Percentiles rank a stretch among this genome's conserved stretches.
These are phyloP conservation scores for Dromiciops gliroides DNA, from an alignment of 2,113 vertebrate species.

Conservation along the genomic window DNA sequence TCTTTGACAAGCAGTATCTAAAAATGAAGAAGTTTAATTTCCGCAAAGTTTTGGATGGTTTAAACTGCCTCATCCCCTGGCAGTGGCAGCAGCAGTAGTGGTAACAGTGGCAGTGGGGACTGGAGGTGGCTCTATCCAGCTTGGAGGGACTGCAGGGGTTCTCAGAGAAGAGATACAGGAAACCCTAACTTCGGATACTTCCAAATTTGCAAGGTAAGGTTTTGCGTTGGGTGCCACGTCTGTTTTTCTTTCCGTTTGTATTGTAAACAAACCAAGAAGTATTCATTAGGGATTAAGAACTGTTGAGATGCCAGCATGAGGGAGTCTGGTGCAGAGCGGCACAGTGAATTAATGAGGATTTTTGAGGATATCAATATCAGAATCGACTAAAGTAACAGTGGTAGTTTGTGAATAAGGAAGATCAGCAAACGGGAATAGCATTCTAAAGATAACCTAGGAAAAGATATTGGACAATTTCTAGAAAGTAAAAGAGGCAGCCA, in stretches of 20 bases:
- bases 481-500: background rate
- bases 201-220: constrained; percentile 96
- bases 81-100: constrained; percentile 83
- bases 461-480: constrained; percentile 16
- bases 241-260: constrained; percentile 43
- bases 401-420: constrained; percentile 12
- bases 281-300: constrained; percentile 12
- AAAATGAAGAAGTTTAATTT: constrained; percentile 98
- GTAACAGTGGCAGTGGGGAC: constrained; percentile 80
- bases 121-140: constrained; percentile 80
- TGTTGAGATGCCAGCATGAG: constrained; percentile 36
- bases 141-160: constrained; percentile 88
- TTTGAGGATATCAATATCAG: constrained; percentile 25
- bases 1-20: constrained; percentile 75
- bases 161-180: constrained; percentile 94
- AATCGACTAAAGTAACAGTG: constrained; percentile 29
- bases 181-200: constrained; percentile 96
- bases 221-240: constrained; percentile 48
- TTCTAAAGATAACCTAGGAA: constrained; percentile 32
- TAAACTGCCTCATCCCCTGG: constrained; percentile 94
- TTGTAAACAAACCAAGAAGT: constrained; percentile 24
- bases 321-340: constrained; percentile 23
- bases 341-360: constrained; percentile 56
- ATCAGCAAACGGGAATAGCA: constrained; percentile 34
- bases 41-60: constrained; percentile 97